Evolutionary conservation across 2,797 vertebrate species (phyloP), one percentile per base, ranked within the genome.

Genomic region (Petrocephalus sullivani): DNA sequence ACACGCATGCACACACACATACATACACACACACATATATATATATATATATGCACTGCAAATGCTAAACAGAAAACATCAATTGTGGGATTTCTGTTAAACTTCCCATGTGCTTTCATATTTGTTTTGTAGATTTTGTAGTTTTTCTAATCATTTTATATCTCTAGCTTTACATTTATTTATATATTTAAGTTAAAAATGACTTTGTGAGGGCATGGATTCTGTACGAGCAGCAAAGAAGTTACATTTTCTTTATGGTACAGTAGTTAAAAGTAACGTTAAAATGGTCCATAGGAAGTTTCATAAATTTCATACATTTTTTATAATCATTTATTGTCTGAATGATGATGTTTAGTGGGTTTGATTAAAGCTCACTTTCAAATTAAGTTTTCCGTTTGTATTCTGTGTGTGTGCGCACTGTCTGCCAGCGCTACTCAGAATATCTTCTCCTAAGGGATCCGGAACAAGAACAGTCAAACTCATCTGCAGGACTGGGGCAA

Each of bases 331-430:
- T 46, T 54, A 46, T 41, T 81, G 64, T 54, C 46, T 21, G 71
- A 81, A 49, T 81, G 53, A 56, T 75, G 51, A 28, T 56, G 41
- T 46, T 4, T 49, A 54, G 49, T 58, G 51, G 5, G 2, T 87
- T 81, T 82, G 71, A 87, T 82, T 87, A 87, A 87, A 87, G 54
- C 82, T 87, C 78, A 87, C 71, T 87, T 56, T n/a, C 53, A 37
- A 14, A 82, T 23, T 60, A 81, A n/a, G n/a, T 10, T 28, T 53
- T 53, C 5, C n/a, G 3, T 82, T 46, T 58, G 53, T 46, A 8
- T 41, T 16, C 12, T 53, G 9, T 87, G 19, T 81, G 14, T 37
- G 51, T 87, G n/a, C n/a, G 53, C 21, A 57, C 49, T 23, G 81
- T 53, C n/a, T 53, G 46, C 49, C 64, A 67, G 64, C 23, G 12